Evolutionary conservation across 2,797 vertebrate genomes (phyloP).

Genomic region (Spizella passerina): DNA sequence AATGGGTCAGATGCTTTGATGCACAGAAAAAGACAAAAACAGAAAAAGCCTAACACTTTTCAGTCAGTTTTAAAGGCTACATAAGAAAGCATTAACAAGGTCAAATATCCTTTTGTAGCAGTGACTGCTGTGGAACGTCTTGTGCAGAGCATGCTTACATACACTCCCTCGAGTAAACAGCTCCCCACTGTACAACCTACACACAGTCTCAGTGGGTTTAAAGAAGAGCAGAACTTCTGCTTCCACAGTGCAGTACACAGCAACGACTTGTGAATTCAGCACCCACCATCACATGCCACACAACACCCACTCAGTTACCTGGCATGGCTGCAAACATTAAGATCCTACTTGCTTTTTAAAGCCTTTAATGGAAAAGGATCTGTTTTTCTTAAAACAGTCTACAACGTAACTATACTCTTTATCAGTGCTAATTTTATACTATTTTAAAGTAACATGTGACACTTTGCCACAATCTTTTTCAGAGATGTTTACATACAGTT

Average conservation of each 20-base stretch:
- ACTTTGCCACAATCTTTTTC: not conserved
- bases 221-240: not conserved
- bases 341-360: not conserved
- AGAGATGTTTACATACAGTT: not conserved
- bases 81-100: not conserved
- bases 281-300: rapidly evolving
- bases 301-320: not conserved
- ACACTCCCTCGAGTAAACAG: not conserved
- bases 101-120: not conserved
- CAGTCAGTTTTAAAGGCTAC: not conserved
- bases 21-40: too few species aligned
- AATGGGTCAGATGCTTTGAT: not conserved
- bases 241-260: rapidly evolving
- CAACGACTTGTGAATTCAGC: not conserved
- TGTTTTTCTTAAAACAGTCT: not conserved
- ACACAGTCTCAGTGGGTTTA: not conserved
- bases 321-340: not conserved
- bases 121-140: not conserved
- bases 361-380: not conserved
- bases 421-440: not conserved
- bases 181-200: not conserved
- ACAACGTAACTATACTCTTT: not conserved
- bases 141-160: not conserved
- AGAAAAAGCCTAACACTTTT: not conserved
- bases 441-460: not conserved